These are phyloP conservation scores for Scelioninae gen. 1 DNA, from an alignment of 2,888 invertebrate species.

Conservation along the genomic window DNA sequence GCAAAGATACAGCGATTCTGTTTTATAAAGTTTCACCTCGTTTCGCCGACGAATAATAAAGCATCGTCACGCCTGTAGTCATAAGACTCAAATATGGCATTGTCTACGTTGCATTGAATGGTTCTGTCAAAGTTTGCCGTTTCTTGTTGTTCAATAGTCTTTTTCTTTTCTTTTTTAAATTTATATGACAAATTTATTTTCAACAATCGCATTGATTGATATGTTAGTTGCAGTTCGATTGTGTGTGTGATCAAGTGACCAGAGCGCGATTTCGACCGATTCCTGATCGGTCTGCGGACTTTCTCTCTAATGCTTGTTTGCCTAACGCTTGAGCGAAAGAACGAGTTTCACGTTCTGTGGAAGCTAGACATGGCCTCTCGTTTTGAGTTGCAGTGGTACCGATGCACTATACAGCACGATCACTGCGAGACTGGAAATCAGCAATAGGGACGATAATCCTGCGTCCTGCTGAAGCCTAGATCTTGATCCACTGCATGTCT, in stretches of 20 bases:
- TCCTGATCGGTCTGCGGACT: conserved; percentile 53
- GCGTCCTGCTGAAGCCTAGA: conserved; percentile 63
- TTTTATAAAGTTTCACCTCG: conserved; percentile 23
- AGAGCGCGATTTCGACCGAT: conserved; percentile 57
- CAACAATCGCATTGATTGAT: conserved; percentile 70
- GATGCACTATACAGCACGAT: conserved; percentile 63
- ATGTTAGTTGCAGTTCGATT: conserved; percentile 72
- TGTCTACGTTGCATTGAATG: conserved; percentile 20
- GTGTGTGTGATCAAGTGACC: conserved; percentile 61
- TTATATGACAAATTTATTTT: conserved; percentile 41
- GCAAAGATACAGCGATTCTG: conserved; percentile 49
- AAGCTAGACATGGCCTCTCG: conserved; percentile 80
- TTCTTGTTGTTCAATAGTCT: conserved; percentile 12
- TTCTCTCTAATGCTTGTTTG: conserved; percentile 52
- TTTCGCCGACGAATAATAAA: conserved; percentile 32
- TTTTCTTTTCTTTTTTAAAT: conserved; percentile 11
- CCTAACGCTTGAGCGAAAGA: conserved; percentile 71
- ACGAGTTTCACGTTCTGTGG: conserved; percentile 66
- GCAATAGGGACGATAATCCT: conserved; percentile 72
- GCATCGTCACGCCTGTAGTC: conserved; percentile 24
- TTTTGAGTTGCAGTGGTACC: conserved; percentile 68
- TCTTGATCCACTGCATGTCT: conserved; percentile 79
- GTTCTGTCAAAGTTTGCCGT: conserved; percentile 9
- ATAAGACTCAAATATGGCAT: conserved; percentile 29
- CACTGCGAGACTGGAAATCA: conserved; percentile 74